Conservation (phyloP, 2,888 invertebrate species). For the Pilophorus perplexus region DNA sequence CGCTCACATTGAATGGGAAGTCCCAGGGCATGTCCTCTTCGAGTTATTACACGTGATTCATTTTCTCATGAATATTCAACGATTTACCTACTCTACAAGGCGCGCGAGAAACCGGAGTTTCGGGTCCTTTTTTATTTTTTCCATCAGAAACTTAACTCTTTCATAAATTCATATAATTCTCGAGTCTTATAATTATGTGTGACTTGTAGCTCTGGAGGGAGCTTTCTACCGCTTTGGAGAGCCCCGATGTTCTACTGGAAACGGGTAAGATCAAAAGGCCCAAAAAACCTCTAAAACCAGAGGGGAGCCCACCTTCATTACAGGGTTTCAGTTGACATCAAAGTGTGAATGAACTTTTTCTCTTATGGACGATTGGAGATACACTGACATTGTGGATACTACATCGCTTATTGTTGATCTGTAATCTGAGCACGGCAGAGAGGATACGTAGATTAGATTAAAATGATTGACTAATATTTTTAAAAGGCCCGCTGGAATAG, state of each 20-base stretch:
- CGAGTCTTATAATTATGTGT: not conserved
- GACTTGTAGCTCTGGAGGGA: not conserved
- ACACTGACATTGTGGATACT: too few relatives aligned
- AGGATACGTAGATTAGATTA: too few relatives aligned
- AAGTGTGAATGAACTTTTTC: too few relatives aligned
- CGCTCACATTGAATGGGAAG: conserved; percentile 23
- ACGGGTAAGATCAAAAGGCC: not conserved
- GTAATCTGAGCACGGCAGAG: too few relatives aligned
- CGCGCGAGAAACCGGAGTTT: conserved; percentile 14
- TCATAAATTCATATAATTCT: conserved; percentile 23
- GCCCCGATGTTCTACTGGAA: not conserved
- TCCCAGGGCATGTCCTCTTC: conserved; percentile 1
- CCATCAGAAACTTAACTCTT: not conserved
- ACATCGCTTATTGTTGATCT: too few relatives aligned
- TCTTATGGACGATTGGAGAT: too few relatives aligned
- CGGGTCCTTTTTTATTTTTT: conserved; percentile 14
- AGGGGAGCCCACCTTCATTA: too few relatives aligned
- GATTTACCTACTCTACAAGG: too few relatives aligned
- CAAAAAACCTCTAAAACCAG: too few relatives aligned
- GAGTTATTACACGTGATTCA: conserved; percentile 21
- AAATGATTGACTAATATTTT: too few relatives aligned
- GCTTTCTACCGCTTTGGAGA: not conserved
- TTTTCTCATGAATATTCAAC: conserved; percentile 29
- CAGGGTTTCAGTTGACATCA: too few relatives aligned
- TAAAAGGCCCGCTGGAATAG: too few relatives aligned